Conservation (phyloP, 2,888 invertebrate genomes). For the Rhorus exstirpatorius region DNA sequence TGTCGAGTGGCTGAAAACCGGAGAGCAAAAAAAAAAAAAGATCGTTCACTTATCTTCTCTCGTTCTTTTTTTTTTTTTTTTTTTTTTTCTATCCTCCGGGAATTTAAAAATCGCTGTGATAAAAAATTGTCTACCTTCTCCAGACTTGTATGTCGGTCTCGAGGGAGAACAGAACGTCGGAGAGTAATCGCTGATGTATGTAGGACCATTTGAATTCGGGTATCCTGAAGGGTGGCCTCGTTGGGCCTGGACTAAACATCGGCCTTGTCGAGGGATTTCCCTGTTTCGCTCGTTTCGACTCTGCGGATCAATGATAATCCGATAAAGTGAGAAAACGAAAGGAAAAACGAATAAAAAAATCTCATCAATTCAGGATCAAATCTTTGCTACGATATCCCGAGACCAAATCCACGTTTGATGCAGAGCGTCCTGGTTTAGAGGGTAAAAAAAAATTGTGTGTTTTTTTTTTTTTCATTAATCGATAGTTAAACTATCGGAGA, state of each 20-base stretch:
- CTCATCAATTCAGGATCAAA: too few relatives aligned
- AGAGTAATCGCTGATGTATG: conserved; percentile 98
- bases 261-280: conserved; percentile 91
- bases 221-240: conserved; percentile 98
- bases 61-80: background rate
- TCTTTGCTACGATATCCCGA: too few relatives aligned
- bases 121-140: conserved; percentile 88
- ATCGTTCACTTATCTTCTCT: too few relatives aligned
- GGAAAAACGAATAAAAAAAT: background rate
- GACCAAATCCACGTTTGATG: too few relatives aligned
- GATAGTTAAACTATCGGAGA: too few relatives aligned
- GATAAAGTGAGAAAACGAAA: too few relatives aligned
- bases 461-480: too few relatives aligned
- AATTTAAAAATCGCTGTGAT: background rate
- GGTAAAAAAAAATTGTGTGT: too few relatives aligned
- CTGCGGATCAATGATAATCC: conserved; percentile 69
- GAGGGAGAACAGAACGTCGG: conserved; percentile 98
- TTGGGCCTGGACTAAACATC: conserved; percentile 97
- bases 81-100: background rate
- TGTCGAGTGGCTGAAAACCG: conserved; percentile 93
- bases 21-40: background rate
- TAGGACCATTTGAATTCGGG: conserved; percentile 99
- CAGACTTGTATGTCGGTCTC: conserved; percentile 99
- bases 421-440: too few relatives aligned
- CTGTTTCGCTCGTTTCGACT: conserved; percentile 85